Evolutionary conservation across 35 echinoderm and acorn worm genomes (phyloP).

Genomic region (Heliocidaris tuberculata): DNA sequence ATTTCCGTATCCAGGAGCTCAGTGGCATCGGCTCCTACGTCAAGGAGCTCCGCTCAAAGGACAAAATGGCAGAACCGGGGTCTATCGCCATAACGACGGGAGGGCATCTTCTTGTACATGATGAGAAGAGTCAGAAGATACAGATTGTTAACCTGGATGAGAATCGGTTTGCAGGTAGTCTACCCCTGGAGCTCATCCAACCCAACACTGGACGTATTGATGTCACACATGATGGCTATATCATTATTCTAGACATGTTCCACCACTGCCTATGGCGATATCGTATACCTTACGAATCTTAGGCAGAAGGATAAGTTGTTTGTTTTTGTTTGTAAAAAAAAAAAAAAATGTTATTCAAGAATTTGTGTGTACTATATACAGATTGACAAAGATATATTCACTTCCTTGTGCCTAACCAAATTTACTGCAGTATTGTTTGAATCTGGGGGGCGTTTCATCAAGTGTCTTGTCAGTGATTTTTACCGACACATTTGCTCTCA

Average conservation of each 20-base stretch:
- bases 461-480: no score
- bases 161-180: conserved; percentile 54
- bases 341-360: neutral
- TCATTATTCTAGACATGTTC: conserved; percentile 75
- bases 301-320: neutral
- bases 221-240: conserved; percentile 66
- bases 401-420: neutral
- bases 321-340: neutral
- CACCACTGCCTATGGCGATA: conserved; percentile 87
- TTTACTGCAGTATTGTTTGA: neutral
- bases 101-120: conserved; percentile 73
- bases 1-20: conserved; percentile 71
- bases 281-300: conserved; percentile 71
- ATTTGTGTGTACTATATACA: neutral
- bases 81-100: conserved; percentile 67
- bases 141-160: conserved; percentile 84
- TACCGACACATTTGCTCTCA: no score
- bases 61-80: conserved; percentile 78
- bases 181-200: conserved; percentile 63
- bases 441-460: no score
- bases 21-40: conserved; percentile 62
- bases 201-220: conserved; percentile 71
- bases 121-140: conserved; percentile 69
- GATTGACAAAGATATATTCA: neutral
- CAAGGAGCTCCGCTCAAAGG: conserved; percentile 70